These are phyloP conservation scores for Lepetodrilus schrolli DNA, from an alignment of 2,888 invertebrate species.

Conservation along the genomic window DNA sequence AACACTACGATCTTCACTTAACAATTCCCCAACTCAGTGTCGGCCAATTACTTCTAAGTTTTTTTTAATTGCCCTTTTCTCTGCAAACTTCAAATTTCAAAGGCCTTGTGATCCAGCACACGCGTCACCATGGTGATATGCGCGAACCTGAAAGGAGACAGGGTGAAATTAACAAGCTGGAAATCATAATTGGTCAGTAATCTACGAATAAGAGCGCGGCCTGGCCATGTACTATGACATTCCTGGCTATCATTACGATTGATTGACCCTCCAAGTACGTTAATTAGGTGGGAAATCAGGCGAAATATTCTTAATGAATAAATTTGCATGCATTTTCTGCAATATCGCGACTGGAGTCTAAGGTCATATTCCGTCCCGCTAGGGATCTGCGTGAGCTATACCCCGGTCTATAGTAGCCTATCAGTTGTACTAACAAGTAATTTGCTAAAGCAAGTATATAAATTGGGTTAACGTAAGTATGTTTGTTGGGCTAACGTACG, in stretches of 20 bases:
- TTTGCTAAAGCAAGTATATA: no score
- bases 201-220: neutral
- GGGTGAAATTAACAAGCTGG: neutral
- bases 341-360: neutral
- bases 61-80: neutral
- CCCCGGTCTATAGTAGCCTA: no score
- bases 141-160: neutral
- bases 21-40: neutral
- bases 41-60: neutral
- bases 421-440: no score
- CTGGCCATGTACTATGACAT: neutral
- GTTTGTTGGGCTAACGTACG: no score
- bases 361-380: no score
- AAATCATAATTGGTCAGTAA: neutral
- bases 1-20: neutral
- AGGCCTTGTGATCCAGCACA: neutral
- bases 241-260: neutral
- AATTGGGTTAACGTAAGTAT: no score
- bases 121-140: neutral
- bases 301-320: neutral
- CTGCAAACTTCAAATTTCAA: neutral
- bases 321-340: neutral
- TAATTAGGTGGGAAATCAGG: neutral
- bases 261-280: neutral
- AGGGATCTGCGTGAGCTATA: no score